phyloP scores from a whole-genome alignment of 2,888 invertebrate species.

The Mallateleia sp. region DNA sequence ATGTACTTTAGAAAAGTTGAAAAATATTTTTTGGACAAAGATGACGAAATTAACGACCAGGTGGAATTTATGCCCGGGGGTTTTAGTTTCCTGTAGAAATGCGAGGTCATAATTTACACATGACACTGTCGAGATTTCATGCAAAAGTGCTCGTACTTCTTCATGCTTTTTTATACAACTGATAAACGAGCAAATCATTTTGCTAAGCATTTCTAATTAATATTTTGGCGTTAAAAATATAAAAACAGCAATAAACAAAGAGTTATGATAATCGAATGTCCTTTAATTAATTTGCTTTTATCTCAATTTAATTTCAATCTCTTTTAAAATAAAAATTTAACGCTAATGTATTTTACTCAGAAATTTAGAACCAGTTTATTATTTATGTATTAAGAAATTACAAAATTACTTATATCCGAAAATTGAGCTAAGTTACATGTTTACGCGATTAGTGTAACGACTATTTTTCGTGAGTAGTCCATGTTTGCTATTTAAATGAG shows the following conservation, averaged over 20 bases:
- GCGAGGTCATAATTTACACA: slow-evolving; percentile 39
- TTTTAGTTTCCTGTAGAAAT: slow-evolving; percentile 45
- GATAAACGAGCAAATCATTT: slow-evolving; percentile 50
- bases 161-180: slow-evolving; percentile 17
- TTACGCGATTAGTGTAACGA: slow-evolving; percentile 20
- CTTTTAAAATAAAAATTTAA: no score
- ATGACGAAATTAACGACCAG: slow-evolving; percentile 46
- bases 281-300: no score
- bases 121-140: slow-evolving; percentile 59
- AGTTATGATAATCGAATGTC: not conserved
- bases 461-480: slow-evolving; percentile 1
- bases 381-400: not conserved
- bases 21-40: slow-evolving; percentile 34
- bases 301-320: no score
- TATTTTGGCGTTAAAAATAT: slow-evolving; percentile 3
- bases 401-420: not conserved
- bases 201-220: slow-evolving; percentile 42
- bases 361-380: no score
- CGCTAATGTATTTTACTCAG: no score
- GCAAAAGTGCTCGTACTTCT: slow-evolving; percentile 48
- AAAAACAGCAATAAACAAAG: not conserved
- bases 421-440: not conserved
- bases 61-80: slow-evolving; percentile 29
- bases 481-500: slow-evolving; percentile 17
- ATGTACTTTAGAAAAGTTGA: not conserved